Evolutionary conservation across 30 jellyfish, hydroid and myxozoan species (phyloP).

Genomic region (Aurelia sp.): DNA sequence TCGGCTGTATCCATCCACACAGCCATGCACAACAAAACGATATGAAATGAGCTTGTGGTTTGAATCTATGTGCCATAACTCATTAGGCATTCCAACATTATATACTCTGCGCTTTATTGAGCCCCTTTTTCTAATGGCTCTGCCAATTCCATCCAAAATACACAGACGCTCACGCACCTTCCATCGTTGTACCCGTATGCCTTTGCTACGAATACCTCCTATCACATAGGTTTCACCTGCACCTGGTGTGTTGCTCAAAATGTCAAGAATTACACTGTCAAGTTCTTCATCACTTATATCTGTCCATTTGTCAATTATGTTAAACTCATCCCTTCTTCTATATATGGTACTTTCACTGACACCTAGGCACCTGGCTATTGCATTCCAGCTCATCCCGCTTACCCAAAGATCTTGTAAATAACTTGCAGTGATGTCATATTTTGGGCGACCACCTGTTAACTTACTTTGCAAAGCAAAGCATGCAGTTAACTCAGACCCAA

Average conservation of each 20-base stretch:
- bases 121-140: conserved; percentile 38
- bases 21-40: conserved; percentile 47
- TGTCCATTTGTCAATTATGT: conserved; percentile 17
- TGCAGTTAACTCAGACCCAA: no score
- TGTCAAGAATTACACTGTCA: conserved; percentile 25
- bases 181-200: conserved; percentile 42
- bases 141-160: conserved; percentile 34
- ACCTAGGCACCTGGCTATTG: conserved; percentile 30
- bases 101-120: conserved; percentile 25
- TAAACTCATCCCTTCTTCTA: conserved; percentile 25
- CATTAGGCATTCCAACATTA: conserved; percentile 20
- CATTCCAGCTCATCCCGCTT: conserved; percentile 19
- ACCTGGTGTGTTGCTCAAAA: conserved; percentile 21
- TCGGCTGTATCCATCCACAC: conserved; percentile 48
- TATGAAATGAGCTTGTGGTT: conserved; percentile 19
- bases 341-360: conserved; percentile 33
- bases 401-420: conserved; percentile 25
- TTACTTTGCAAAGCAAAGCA: no score
- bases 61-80: conserved; percentile 45
- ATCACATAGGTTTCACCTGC: conserved; percentile 40
- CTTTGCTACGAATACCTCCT: conserved; percentile 44
- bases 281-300: conserved; percentile 27
- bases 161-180: conserved; percentile 29
- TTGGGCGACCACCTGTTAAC: conserved; percentile 54
- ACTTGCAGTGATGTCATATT: conserved; percentile 37